These are phyloP conservation scores for Parasteatoda tepidariorum DNA, from an alignment of 1,140 invertebrate species.

Conservation along the genomic window DNA sequence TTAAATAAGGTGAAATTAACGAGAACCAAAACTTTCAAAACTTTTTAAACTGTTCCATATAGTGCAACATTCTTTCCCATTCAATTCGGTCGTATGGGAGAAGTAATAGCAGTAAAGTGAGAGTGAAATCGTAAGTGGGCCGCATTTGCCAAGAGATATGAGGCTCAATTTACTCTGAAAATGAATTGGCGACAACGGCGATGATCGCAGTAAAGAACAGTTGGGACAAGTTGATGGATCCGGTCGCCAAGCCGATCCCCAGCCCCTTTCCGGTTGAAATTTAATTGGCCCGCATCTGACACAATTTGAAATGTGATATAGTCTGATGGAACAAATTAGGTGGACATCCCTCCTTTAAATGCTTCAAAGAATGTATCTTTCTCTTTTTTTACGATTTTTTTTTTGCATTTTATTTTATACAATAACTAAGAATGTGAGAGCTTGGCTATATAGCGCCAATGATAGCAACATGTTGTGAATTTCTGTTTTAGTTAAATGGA, in stretches of 20 bases:
- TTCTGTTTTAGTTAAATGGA: too few species aligned
- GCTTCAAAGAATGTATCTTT: too few species aligned
- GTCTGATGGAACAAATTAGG: slow-evolving; percentile 3
- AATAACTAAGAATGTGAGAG: not conserved
- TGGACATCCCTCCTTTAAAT: not conserved
- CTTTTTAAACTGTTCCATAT: too few species aligned
- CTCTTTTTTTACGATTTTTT: not conserved
- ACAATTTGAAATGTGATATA: slow-evolving; percentile 10
- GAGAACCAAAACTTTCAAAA: too few species aligned
- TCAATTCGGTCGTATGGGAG: slow-evolving; percentile 19
- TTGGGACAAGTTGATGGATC: slow-evolving; percentile 21
- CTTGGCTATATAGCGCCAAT: not conserved
- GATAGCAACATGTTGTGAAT: not conserved
- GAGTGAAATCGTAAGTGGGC: slow-evolving; percentile 43
- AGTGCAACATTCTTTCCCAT: not conserved
- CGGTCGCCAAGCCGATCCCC: not conserved
- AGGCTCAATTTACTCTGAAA: slow-evolving; percentile 50
- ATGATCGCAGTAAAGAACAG: slow-evolving; percentile 25
- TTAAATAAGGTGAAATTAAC: too few species aligned
- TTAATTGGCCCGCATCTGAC: slow-evolving; percentile 48
- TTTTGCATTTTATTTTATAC: not conserved
- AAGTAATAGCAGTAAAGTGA: slow-evolving; percentile 14
- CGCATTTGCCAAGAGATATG: slow-evolving; percentile 41
- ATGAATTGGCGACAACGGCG: slow-evolving; percentile 24
- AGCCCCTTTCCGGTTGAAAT: not conserved